Conservation (phyloP, 1,140 invertebrate species). For the Chironomus tepperi region DNA sequence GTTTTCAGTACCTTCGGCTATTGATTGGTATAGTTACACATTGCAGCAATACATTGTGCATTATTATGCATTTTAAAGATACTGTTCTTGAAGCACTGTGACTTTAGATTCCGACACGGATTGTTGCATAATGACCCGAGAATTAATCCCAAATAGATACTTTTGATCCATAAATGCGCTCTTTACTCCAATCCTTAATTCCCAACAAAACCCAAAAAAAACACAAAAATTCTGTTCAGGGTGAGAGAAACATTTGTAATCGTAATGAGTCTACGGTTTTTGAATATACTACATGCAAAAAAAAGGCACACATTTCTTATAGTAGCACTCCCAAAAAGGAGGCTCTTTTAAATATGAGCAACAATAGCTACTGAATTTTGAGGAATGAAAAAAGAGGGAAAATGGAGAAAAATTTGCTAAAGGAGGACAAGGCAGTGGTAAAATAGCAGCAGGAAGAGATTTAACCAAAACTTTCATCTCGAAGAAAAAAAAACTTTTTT, state of each 20-base stretch:
- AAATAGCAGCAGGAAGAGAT: neutral
- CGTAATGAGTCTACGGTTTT: neutral
- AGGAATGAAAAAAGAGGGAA: neutral
- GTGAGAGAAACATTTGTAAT: slow-evolving; percentile 19
- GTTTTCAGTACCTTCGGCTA: too few species aligned
- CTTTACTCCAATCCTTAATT: too few species aligned
- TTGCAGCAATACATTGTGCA: too few species aligned
- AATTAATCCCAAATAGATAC: too few species aligned
- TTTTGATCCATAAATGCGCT: too few species aligned
- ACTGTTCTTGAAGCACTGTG: too few species aligned
- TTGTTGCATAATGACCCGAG: too few species aligned
- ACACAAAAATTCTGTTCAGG: neutral
- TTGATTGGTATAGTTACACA: too few species aligned
- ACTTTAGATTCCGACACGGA: too few species aligned
- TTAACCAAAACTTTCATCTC: neutral
- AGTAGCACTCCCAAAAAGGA: neutral
- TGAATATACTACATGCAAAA: neutral
- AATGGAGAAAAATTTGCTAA: neutral
- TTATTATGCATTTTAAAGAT: too few species aligned
- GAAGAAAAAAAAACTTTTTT: neutral
- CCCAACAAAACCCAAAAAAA: neutral
- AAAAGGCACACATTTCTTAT: neutral
- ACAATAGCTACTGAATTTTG: neutral
- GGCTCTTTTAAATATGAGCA: neutral
- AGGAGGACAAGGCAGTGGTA: neutral